A percentile compares a stretch with the other conserved stretches of the same genome.
Evolutionary conservation across 2,113 vertebrate genomes (phyloP).

Genomic region (Caloenas nicobarica): DNA sequence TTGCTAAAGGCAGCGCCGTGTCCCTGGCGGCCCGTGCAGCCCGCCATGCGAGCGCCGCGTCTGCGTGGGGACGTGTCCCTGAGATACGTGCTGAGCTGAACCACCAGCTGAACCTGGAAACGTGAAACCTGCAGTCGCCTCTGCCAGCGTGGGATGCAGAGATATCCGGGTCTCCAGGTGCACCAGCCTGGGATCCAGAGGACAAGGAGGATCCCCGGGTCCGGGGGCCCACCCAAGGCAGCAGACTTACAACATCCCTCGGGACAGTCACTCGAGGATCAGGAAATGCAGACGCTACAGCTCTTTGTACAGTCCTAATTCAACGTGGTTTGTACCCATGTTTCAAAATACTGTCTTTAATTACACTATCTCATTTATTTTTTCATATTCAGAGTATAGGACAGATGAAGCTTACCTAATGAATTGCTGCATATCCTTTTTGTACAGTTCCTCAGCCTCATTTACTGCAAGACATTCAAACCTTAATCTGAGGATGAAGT

Average conservation of each 20-base stretch:
- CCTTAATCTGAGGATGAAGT: neutral
- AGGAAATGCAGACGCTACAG: neutral
- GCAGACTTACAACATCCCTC: neutral
- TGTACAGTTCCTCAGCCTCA: neutral
- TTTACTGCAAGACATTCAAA: neutral
- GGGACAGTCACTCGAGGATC: neutral
- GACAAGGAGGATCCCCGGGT: neutral
- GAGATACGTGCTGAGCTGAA: rapidly evolving
- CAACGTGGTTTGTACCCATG: neutral
- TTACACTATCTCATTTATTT: neutral
- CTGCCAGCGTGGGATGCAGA: rapidly evolving
- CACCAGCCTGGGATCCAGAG: neutral
- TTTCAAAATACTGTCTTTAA: neutral
- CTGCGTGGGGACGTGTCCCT: no score
- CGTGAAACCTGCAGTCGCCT: neutral
- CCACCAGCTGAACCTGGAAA: neutral
- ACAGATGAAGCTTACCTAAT: neutral
- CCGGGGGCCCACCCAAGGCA: neutral
- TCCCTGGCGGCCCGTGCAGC: neutral
- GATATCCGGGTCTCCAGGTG: neutral
- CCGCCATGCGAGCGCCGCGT: rapidly evolving
- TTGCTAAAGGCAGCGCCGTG: neutral
- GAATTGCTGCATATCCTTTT: neutral
- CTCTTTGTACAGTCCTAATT: neutral
- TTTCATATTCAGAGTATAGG: neutral